A percentile compares a stretch with the other conserved stretches of the same genome.
Evolutionary conservation across 1,140 invertebrate species (phyloP).

Genomic region (Sycobia sp.): DNA sequence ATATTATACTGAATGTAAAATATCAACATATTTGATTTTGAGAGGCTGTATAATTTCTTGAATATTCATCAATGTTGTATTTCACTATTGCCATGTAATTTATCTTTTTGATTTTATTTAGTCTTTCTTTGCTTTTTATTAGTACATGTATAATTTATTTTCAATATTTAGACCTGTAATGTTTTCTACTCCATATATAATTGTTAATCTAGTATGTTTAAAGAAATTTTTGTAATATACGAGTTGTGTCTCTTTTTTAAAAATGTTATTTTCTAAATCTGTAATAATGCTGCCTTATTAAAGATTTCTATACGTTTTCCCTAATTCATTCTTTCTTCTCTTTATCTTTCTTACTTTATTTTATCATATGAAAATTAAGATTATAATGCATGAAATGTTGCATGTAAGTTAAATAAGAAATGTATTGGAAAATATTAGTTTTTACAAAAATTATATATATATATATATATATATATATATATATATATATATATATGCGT

Average conservation of each 20-base stretch:
- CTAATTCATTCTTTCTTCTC: constrained; percentile 22
- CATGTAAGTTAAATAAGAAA: background rate
- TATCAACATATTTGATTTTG: background rate
- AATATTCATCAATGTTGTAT: background rate
- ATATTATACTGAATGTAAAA: background rate
- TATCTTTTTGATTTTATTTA: background rate
- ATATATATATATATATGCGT: too few relatives aligned
- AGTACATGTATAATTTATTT: background rate
- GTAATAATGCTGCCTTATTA: constrained; percentile 51
- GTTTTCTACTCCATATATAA: background rate
- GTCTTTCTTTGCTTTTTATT: background rate
- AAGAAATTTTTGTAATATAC: constrained; percentile 45
- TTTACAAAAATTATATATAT: too few relatives aligned
- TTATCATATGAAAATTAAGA: background rate
- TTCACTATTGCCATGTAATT: background rate
- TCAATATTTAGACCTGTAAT: background rate
- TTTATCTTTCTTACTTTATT: constrained; percentile 16
- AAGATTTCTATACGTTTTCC: constrained; percentile 50
- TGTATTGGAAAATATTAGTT: too few relatives aligned
- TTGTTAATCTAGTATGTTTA: constrained; percentile 11
- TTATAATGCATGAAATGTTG: background rate
- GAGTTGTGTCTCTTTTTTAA: constrained; percentile 54
- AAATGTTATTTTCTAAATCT: constrained; percentile 55
- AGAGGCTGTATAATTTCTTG: background rate
- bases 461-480: too few relatives aligned